A percentile compares a stretch with the other conserved stretches of the same genome.
Conservation (phyloP, 2,888 invertebrate genomes). For the Harpagoxenus sublaevis region DNA sequence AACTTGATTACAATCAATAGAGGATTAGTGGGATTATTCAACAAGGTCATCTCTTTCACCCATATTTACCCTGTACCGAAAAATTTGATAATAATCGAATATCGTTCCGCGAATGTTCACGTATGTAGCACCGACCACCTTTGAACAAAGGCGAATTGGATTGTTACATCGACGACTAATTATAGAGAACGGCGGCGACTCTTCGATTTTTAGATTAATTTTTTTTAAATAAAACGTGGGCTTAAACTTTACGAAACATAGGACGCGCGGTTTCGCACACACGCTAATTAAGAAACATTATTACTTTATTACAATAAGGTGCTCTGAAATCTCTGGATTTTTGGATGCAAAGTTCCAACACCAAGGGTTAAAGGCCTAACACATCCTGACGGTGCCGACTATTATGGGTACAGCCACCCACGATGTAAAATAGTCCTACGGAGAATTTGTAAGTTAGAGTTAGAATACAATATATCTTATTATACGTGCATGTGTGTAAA, state of each 20-base stretch:
- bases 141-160: slow-evolving; percentile 33
- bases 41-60: slow-evolving; percentile 16
- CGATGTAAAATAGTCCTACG: slow-evolving; percentile 94
- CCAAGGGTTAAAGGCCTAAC: slow-evolving; percentile 86
- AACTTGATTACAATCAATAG: slow-evolving; percentile 5
- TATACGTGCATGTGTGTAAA: not conserved
- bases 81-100: slow-evolving; percentile 30
- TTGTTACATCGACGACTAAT: slow-evolving; percentile 32
- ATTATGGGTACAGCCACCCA: slow-evolving; percentile 95
- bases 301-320: slow-evolving; percentile 41
- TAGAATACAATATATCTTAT: not conserved
- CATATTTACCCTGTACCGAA: slow-evolving; percentile 36
- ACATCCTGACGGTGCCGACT: slow-evolving; percentile 93
- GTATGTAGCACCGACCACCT: slow-evolving; percentile 21
- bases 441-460: not conserved
- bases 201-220: slow-evolving; percentile 34
- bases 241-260: slow-evolving; percentile 47
- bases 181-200: slow-evolving; percentile 16
- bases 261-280: not conserved
- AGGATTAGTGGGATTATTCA: not conserved
- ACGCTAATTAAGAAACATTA: slow-evolving; percentile 39
- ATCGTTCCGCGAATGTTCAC: not conserved
- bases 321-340: slow-evolving; percentile 25
- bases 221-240: slow-evolving; percentile 41
- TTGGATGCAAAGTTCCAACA: slow-evolving; percentile 11